Base-by-base conservation (phyloP, 2,113 vertebrate species). In the Brachionichthys hirsutus region DNA sequence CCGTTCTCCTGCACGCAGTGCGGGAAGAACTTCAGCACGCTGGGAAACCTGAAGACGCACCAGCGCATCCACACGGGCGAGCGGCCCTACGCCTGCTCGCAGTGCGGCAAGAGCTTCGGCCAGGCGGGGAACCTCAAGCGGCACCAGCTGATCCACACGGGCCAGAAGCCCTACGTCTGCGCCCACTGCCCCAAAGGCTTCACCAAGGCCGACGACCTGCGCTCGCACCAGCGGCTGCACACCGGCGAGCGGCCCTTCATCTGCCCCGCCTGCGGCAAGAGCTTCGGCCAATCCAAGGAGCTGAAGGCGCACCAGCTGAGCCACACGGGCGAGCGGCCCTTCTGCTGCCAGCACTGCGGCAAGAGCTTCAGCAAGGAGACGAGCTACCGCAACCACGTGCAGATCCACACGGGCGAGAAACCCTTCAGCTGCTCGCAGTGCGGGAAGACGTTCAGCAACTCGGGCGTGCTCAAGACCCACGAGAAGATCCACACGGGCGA, bases 61-160 rank as follows among this genome's bases (percentile, higher is more conserved):
- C 91, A 92, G 57, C 89, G 91, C 38, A 92, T 92, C 71, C 91
- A 92, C 85, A 91, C 90, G 0, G 91, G 91, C 0, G 91, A 92
- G 80, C 83, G 91, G 7, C 91, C 91, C 1, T 93, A 91, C 81
- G 82, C 82, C 58, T 93, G 92, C 83, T 89, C 88, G 0, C 90
- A 89, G 73, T 93, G 92, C 6, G 92, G 92, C 51, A 92, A 92
- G 82, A 91, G 91, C 77, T 93, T 91, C 35, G 89, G 90, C 13
- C 90, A 93, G 77, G 89, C 91, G 1, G 91, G 91, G 0, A 92
- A 92, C 89, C 86, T 93, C 3, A 91, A 91, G 35, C 78, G 90
- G 12, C 88, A 89, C 82, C 91, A 91, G 81, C 89, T 92, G n/a
- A 92, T 92, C 73, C 91, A 92, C 86, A 92, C 91, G 15, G 91